Evolutionary conservation across 2,797 vertebrate genomes (phyloP), one percentile per base, ranked within the genome.

Genomic region (Cyprinodon diabolis): DNA sequence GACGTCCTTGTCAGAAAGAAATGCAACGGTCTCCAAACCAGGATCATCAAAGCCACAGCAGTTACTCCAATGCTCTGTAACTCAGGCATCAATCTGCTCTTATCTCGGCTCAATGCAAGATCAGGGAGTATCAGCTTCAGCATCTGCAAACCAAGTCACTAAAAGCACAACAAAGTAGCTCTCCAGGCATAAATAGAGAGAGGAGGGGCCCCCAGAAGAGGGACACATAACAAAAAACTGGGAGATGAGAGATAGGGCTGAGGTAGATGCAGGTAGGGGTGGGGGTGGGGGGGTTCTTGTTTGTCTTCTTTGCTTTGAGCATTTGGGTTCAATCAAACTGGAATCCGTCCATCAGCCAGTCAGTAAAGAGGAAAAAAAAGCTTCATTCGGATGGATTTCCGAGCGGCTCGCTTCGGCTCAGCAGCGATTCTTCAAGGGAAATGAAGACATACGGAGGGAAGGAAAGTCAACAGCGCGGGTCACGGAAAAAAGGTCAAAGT

Each of bases 51-150:
- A 94, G 92, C 87, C 74, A 73, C 83, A 48, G 86, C 90, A 93
- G 92, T 93, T 92, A 93, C 90, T 91, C 89, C 91, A 90, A 82
- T 89, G 91, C 88, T 89, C 91, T 86, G 81, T 87, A 87, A 78
- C 91, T 90, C 86, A 75, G 84, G 92, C 91, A 92, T 94, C 92
- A 94, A 94, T 94, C 92, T 93, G 87, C 90, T 91, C 89, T 94
- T 94, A 94, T 94, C 93, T 93, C 78, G 2, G 83, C 88, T 82
- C 57, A 82, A 89, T 90, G 90, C 87, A 88, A 91, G 91, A 93
- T 91, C 90, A 86, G 90, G 89, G 84, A 90, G 91, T 90, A 93
- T 92, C 92, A 90, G 88, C 82, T 76, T 84, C 86, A 86, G 90
- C 91, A 93, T 94, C 91, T 90, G 87, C 91, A 91, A 90, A 91